Conservation (phyloP, 1,140 invertebrate species). For the Pentalonia nigronervosa region DNA sequence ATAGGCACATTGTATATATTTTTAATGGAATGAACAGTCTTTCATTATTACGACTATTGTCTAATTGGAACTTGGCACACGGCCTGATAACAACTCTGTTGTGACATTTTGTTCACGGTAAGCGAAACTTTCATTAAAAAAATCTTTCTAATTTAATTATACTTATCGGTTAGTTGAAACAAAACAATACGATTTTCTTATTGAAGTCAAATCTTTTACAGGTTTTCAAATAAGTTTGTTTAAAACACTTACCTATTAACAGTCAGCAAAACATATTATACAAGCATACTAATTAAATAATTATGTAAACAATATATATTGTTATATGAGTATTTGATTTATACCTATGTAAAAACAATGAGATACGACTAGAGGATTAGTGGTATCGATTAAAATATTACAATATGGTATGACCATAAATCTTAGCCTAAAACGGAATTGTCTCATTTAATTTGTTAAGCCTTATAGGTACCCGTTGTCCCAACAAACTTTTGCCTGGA, state of each 20-base stretch:
- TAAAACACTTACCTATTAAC: not conserved
- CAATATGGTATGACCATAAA: not conserved
- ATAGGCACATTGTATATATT: conserved; percentile 36
- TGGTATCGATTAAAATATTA: not conserved
- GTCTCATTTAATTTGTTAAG: not conserved
- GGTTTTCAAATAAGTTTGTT: not conserved
- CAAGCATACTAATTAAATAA: not conserved
- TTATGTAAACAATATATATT: not conserved
- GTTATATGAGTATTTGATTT: no score
- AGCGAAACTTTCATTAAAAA: conserved; percentile 27
- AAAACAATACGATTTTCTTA: conserved; percentile 11
- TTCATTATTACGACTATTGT: conserved; percentile 41
- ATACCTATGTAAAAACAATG: not conserved
- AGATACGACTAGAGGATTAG: no score
- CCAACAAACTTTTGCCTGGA: not conserved
- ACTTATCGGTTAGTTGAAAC: conserved; percentile 36
- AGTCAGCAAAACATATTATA: not conserved
- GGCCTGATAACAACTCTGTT: conserved; percentile 3
- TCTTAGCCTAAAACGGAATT: not conserved
- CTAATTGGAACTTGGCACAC: conserved; percentile 50
- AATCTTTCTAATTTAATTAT: conserved; percentile 2
- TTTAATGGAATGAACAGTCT: conserved; percentile 43
- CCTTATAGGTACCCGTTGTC: not conserved
- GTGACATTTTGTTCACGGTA: conserved; percentile 41
- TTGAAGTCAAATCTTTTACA: not conserved